Base-by-base conservation (phyloP, 2,797 vertebrate species). In the Leptodactylus fallax region DNA sequence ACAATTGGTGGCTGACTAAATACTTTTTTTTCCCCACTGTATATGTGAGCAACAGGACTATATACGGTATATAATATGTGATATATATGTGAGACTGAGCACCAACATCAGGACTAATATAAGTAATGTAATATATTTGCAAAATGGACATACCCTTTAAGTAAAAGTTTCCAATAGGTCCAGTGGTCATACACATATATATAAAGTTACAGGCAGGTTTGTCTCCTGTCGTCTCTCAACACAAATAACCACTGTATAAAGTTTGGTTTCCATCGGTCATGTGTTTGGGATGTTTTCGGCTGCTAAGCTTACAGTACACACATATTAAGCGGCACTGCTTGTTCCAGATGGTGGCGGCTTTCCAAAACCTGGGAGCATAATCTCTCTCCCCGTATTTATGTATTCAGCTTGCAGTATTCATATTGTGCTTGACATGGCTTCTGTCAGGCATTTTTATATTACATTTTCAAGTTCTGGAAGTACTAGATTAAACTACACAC, bases 401-500 rank as follows among this genome's bases (percentile, higher is more conserved):
- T 67, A 77, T 87, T 79, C 81, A 77, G 83, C 85, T 81, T 67
- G 83, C 51, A 53, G 76, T 67, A 78, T 65, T 82, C 83, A 85
- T 76, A 81, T 89, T 85, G 79, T 82, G 71, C 71, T 51, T 78
- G 71, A 86, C 79, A 27, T 36, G 71, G 87, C 79, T 86, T 89
- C 79, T 82, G 84, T 86, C 71, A 51, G 71, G 84, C 49, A 65
- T 77, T 86, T 89, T 86, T 79, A 82, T 83, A 82, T 82, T 86
- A 86, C 60, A 86, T 78, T 82, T 82, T 82, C 87, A 63, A 69
- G 45, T 85, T 88, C 83, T 74, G 83, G 87, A 86, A 81, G 79
- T 86, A 71, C 47, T 49, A 78, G 84, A 89, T 86, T 89, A 89
- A 78, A 86, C 79, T 25, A 51, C 60, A 69, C 60, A 69, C 49